Base-by-base conservation (phyloP, 2,113 vertebrate species). In the Ploceus nigricollis region DNA sequence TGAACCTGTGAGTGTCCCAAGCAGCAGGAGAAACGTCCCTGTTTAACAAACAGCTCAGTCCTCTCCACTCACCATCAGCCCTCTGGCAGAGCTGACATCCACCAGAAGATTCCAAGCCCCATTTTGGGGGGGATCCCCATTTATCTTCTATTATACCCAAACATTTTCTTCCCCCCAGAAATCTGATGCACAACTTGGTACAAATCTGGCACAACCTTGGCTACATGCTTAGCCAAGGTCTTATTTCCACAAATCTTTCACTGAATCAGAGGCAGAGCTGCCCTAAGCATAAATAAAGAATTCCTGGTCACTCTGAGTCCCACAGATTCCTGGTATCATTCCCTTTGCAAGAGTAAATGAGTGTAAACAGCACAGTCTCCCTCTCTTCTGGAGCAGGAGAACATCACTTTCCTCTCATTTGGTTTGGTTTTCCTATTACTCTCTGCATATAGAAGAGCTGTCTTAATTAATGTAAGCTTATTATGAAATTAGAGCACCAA, bases 391-490 rank as follows among this genome's bases (percentile, higher is more conserved):
- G 47, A 90, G 89, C 73, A 57, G 2, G 12, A 85, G 84, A 77
- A 66, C 82, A 80, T 24, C 54, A 44, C 22, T 35, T 56, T 63
- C 60, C 42, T 88, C 57, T 69, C 53, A 14, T 82, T 94, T 69
- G 75, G 33, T 76, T 94, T 94, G 47, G 37, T 86, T 96, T 96
- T 72, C 79, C 66, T 65, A 13, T 82, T 80, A 57, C 66, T 76
- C 39, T 69, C 64, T 80, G 78, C 93, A 80, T 82, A 85, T n/a
- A 51, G 82, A 93, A 88, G 30, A 95, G 84, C 39, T 86, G 81
- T 88, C 68, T 94, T 85, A 95, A 97, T 97, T 94, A 95, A 97
- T 95, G 92, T 70, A 95, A 90, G 57, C 64, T 91, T 95, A 94
- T 91, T 95, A 96, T 87, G 82, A 97, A 93, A 95, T 92, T 92